phyloP scores from a whole-genome alignment of 2,797 vertebrate genomes.

The Peromyscus eremicus region DNA sequence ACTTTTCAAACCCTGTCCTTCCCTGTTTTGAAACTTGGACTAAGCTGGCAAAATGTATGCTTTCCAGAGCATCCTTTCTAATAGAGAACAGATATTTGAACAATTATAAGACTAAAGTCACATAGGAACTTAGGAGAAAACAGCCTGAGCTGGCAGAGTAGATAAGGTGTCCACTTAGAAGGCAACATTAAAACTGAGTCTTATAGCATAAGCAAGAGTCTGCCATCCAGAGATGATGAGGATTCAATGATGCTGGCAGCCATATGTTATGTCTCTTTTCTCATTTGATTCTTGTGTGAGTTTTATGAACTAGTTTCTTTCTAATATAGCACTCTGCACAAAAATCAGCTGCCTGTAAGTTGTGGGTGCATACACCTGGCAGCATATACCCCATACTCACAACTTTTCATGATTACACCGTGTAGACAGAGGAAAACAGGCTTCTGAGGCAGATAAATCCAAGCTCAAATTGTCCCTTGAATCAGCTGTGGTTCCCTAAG shows the following conservation, averaged over 20 bases:
- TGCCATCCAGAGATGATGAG: neutral
- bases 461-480: neutral
- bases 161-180: constrained; percentile 32
- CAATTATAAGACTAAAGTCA: constrained; percentile 39
- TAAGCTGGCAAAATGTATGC: neutral
- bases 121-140: constrained; percentile 27
- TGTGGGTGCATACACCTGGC: neutral
- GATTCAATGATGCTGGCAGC: neutral
- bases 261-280: constrained; percentile 12
- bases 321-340: neutral
- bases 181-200: neutral
- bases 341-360: constrained; percentile 18
- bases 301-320: neutral
- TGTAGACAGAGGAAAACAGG: neutral
- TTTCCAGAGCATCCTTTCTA: neutral
- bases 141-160: constrained; percentile 15
- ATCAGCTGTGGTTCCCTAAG: neutral
- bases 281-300: neutral
- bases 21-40: neutral
- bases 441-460: neutral
- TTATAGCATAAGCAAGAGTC: neutral
- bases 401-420: neutral
- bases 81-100: neutral
- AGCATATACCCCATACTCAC: neutral
- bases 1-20: neutral